Evolutionary conservation across 2,888 invertebrate species (phyloP).

Genomic region (Sarcophaga variegata): DNA sequence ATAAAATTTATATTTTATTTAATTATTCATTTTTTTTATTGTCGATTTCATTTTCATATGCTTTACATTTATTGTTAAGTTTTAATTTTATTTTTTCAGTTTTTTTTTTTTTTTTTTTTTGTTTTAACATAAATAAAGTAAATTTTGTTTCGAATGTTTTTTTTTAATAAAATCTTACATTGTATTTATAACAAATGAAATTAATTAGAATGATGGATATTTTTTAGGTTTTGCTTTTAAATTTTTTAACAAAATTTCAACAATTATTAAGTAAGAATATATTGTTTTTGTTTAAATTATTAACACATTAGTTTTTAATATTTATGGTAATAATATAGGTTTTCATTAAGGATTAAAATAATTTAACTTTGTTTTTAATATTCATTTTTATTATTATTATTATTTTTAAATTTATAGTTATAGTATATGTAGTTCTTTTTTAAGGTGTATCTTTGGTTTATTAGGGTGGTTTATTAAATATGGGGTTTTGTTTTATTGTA

Average conservation of each 20-base stretch:
- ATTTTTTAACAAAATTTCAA: slow-evolving; percentile 8
- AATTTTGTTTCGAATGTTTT: slow-evolving; percentile 1
- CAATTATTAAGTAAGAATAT: slow-evolving; percentile 1
- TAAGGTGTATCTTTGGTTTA: not conserved
- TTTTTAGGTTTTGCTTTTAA: not conserved
- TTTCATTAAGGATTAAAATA: slow-evolving; percentile 7
- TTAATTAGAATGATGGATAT: slow-evolving; percentile 18
- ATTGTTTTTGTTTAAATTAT: not conserved
- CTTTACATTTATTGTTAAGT: slow-evolving; percentile 49
- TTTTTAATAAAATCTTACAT: slow-evolving; percentile 3
- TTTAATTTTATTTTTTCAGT: slow-evolving; percentile 9
- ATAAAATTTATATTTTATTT: slow-evolving; percentile 45
- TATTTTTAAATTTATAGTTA: not conserved
- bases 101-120: not conserved
- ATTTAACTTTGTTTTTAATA: not conserved
- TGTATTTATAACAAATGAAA: slow-evolving; percentile 3
- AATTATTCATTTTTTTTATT: slow-evolving; percentile 35
- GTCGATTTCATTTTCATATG: slow-evolving; percentile 32
- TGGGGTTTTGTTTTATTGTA: not conserved
- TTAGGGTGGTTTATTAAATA: not conserved
- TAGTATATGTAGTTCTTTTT: not conserved
- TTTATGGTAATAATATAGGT: not conserved
- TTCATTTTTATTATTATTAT: not conserved
- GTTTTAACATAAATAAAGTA: slow-evolving; percentile 30
- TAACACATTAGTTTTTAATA: not conserved